Percentiles rank a stretch among this genome's conserved stretches.
phyloP scores from a whole-genome alignment of 1,140 invertebrate genomes.

The Drosophila setifemur region DNA sequence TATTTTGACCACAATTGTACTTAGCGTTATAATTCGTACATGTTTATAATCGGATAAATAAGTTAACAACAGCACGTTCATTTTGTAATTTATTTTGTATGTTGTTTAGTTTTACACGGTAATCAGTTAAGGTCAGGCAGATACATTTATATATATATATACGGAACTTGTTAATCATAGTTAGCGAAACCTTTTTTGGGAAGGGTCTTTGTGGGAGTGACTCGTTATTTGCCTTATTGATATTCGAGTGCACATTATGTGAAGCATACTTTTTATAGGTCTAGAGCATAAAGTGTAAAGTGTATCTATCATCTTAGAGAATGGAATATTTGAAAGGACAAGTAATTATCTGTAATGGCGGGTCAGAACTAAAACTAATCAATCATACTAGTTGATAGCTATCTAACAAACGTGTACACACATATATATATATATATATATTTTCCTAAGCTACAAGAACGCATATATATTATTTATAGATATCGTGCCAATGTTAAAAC shows the following conservation, averaged over 20 bases:
- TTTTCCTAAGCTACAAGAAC: conserved; percentile 37
- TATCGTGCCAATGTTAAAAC: conserved; percentile 75
- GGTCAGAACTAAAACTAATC: conserved; percentile 48
- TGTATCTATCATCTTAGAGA: conserved; percentile 20
- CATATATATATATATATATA: conserved; percentile 34
- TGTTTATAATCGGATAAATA: conserved; percentile 35
- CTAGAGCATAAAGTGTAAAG: conserved; percentile 37
- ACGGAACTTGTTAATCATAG: conserved; percentile 48
- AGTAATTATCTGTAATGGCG: conserved; percentile 14
- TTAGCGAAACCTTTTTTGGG: conserved; percentile 42
- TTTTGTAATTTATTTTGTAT: conserved; percentile 59
- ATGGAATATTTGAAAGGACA: conserved; percentile 6
- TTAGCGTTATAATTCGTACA: conserved; percentile 30
- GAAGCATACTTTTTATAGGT: conserved; percentile 25
- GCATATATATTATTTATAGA: conserved; percentile 56
- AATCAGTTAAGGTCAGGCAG: conserved; percentile 18
- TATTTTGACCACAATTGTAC: conserved; percentile 14
- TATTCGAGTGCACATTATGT: conserved; percentile 21
- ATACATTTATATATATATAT: conserved; percentile 15
- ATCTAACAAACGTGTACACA: conserved; percentile 24
- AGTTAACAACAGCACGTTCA: conserved; percentile 34
- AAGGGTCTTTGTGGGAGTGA: conserved; percentile 4
- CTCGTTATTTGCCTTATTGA: conserved; percentile 26
- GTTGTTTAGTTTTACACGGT: conserved; percentile 47
- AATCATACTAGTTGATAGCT: conserved; percentile 48